These are phyloP conservation scores for Papilio glaucus DNA, from an alignment of 1,140 invertebrate species.

Conservation along the genomic window DNA sequence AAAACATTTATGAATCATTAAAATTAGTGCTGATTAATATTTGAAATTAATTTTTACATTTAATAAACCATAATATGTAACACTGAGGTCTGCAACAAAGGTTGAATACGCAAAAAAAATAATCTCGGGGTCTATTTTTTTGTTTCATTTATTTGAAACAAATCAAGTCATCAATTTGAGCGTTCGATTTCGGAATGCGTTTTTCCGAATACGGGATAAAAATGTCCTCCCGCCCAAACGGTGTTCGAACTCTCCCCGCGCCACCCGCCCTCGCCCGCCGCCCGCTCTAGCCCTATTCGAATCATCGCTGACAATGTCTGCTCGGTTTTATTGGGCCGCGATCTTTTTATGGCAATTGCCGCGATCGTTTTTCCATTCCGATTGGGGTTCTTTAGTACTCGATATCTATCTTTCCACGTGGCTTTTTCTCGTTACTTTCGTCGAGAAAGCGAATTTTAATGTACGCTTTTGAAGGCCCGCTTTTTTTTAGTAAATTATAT, in stretches of 20 bases:
- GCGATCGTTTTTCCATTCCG: constrained; percentile 70
- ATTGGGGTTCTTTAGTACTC: constrained; percentile 55
- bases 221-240: constrained; percentile 78
- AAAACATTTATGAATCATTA: background rate
- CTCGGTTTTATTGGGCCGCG: constrained; percentile 74
- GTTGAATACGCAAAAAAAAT: constrained; percentile 14
- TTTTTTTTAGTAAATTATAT: too few species aligned
- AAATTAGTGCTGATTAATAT: background rate
- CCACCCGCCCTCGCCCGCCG: constrained; percentile 41
- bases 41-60: too few species aligned
- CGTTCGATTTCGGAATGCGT: constrained; percentile 47
- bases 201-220: constrained; percentile 64
- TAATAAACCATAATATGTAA: too few species aligned
- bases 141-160: constrained; percentile 39
- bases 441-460: constrained; percentile 50
- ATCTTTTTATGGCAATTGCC: constrained; percentile 79
- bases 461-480: constrained; percentile 17
- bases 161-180: constrained; percentile 67
- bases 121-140: constrained; percentile 29
- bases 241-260: constrained; percentile 51
- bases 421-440: constrained; percentile 43
- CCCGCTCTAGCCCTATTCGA: constrained; percentile 48
- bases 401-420: constrained; percentile 41
- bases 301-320: constrained; percentile 77
- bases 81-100: too few species aligned